A percentile compares a stretch with the other conserved stretches of the same genome.
These are phyloP conservation scores for Lates japonicus DNA, from an alignment of 2,797 vertebrate species.

Conservation along the genomic window DNA sequence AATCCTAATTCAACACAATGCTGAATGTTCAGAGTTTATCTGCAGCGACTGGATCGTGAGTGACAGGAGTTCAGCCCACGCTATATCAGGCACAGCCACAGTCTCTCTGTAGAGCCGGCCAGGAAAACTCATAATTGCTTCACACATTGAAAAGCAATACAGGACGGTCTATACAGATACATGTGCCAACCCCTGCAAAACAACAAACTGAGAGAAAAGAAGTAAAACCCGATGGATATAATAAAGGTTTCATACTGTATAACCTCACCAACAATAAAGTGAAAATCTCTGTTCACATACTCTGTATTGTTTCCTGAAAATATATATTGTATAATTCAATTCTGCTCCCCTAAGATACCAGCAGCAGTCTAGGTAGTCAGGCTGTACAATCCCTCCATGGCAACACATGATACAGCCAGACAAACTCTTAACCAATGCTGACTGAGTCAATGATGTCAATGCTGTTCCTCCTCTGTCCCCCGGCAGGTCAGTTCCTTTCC, in stretches of 20 bases:
- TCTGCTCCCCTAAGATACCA: slow-evolving; percentile 49
- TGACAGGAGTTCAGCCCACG: slow-evolving; percentile 52
- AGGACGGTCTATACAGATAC: slow-evolving; percentile 54
- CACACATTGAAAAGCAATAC: slow-evolving; percentile 74
- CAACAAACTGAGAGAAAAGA: slow-evolving; percentile 53
- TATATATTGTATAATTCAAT: slow-evolving; percentile 79
- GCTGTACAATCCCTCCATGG: slow-evolving; percentile 62
- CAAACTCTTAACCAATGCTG: slow-evolving; percentile 40
- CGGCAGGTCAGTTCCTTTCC: slow-evolving; percentile 38
- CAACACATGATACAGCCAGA: slow-evolving; percentile 45
- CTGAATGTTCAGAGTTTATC: slow-evolving; percentile 53
- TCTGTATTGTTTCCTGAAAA: slow-evolving; percentile 82
- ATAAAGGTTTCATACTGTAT: slow-evolving; percentile 82
- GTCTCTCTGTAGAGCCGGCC: slow-evolving; percentile 33
- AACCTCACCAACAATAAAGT: slow-evolving; percentile 75
- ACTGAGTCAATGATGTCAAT: slow-evolving; percentile 44
- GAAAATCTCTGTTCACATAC: slow-evolving; percentile 77
- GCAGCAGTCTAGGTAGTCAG: slow-evolving; percentile 53
- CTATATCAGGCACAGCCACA: slow-evolving; percentile 34
- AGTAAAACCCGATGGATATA: slow-evolving; percentile 79
- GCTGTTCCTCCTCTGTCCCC: slow-evolving; percentile 44
- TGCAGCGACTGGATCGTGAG: too few species aligned
- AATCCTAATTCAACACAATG: slow-evolving; percentile 30
- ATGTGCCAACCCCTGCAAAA: slow-evolving; percentile 65
- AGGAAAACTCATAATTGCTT: slow-evolving; percentile 78